Conservation (phyloP, 2,888 invertebrate genomes). For the Lissonota sp. region DNA sequence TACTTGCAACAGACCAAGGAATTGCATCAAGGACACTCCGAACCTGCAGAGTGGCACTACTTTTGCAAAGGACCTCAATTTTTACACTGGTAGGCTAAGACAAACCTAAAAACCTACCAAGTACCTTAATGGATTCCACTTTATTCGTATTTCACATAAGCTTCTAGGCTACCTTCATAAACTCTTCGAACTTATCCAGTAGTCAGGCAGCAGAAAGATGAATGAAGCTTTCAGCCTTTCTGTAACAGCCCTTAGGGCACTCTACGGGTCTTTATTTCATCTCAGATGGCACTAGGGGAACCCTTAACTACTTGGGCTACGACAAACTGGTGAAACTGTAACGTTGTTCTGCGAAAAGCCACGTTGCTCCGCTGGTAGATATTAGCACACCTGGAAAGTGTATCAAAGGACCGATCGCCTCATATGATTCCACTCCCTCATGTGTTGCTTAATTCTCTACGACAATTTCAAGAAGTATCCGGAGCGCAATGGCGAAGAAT, state of each 20-base stretch:
- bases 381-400: constrained; percentile 23
- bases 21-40: too few relatives aligned
- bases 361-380: neutral
- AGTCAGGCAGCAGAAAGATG: neutral
- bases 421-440: constrained; percentile 4
- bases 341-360: neutral
- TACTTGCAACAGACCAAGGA: too few relatives aligned
- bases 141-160: too few relatives aligned
- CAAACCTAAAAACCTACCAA: too few relatives aligned
- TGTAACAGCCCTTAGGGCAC: neutral
- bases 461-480: constrained; percentile 29
- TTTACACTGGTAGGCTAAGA: too few relatives aligned
- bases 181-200: neutral
- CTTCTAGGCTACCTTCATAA: too few relatives aligned
- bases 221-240: neutral
- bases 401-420: constrained; percentile 31
- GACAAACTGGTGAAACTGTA: constrained; percentile 23
- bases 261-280: neutral
- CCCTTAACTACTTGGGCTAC: neutral
- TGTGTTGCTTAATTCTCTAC: constrained; percentile 15
- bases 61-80: too few relatives aligned
- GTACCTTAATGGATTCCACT: too few relatives aligned
- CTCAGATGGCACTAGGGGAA: too few relatives aligned
- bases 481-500: constrained; percentile 17
- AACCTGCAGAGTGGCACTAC: too few relatives aligned